Conservation (phyloP, 1,140 invertebrate genomes). For the Coenobita brevimanus region DNA sequence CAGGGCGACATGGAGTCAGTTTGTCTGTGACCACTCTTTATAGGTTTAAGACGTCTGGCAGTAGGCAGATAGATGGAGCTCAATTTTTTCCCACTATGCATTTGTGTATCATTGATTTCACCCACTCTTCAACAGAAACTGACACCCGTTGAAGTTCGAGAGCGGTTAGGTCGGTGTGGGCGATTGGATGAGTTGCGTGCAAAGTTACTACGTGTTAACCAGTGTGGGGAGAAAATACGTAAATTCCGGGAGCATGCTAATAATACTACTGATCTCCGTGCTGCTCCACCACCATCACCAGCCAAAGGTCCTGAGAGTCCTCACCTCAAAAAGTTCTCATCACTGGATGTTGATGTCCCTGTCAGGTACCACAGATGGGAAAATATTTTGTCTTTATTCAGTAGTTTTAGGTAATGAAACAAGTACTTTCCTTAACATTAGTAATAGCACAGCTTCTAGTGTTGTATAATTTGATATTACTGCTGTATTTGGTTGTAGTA, state of each 20-base stretch:
- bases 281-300: conserved; percentile 42
- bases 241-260: conserved; percentile 45
- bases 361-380: conserved; percentile 66
- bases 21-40: too few species aligned
- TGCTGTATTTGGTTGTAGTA: too few species aligned
- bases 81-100: too few species aligned
- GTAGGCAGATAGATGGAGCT: too few species aligned
- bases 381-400: neutral
- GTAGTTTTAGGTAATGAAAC: neutral
- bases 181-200: conserved; percentile 61
- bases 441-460: too few species aligned
- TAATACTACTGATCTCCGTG: conserved; percentile 1
- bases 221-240: conserved; percentile 59
- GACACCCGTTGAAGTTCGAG: conserved; percentile 42
- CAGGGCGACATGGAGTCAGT: too few species aligned
- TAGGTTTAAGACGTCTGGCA: too few species aligned
- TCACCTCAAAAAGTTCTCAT: conserved; percentile 81
- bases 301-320: neutral
- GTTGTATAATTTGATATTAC: too few species aligned
- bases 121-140: too few species aligned
- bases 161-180: conserved; percentile 53
- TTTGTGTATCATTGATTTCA: too few species aligned
- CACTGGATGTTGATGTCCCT: conserved; percentile 83
- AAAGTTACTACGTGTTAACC: conserved; percentile 54
- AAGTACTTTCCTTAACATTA: too few species aligned